Evolutionary conservation across 2,797 vertebrate species (phyloP).

Genomic region (Liasis olivaceus): DNA sequence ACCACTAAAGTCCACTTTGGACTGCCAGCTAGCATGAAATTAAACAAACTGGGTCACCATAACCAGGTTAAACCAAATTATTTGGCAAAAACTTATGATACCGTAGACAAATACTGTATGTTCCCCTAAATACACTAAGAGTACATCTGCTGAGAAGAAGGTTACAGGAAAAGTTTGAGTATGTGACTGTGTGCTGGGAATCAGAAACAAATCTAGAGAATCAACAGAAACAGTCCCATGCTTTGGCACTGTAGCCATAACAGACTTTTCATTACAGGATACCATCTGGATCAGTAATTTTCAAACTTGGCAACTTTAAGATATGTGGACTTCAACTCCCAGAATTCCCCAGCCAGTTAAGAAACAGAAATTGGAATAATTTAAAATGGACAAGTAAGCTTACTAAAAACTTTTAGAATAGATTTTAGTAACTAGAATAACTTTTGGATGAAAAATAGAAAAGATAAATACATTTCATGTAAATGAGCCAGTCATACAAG

Average conservation of each 20-base stretch:
- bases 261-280: not conserved
- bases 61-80: not conserved
- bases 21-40: not conserved
- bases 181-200: not conserved
- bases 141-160: not conserved
- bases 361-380: not conserved
- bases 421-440: not conserved
- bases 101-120: not conserved
- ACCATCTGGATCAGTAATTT: not conserved
- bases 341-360: not conserved
- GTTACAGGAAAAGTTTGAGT: not conserved
- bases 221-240: not conserved
- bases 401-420: not conserved
- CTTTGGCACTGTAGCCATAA: not conserved
- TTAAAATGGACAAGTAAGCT: not conserved
- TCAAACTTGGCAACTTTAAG: not conserved
- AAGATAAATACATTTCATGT: not conserved
- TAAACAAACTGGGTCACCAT: conserved; percentile 3
- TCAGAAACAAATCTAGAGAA: not conserved
- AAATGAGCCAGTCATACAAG: not conserved
- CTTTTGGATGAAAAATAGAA: not conserved
- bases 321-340: not conserved
- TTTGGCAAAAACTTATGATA: not conserved
- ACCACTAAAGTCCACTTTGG: not conserved
- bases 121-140: not conserved